Conservation (phyloP, 2,888 invertebrate genomes). For the Diarsia brunnea region DNA sequence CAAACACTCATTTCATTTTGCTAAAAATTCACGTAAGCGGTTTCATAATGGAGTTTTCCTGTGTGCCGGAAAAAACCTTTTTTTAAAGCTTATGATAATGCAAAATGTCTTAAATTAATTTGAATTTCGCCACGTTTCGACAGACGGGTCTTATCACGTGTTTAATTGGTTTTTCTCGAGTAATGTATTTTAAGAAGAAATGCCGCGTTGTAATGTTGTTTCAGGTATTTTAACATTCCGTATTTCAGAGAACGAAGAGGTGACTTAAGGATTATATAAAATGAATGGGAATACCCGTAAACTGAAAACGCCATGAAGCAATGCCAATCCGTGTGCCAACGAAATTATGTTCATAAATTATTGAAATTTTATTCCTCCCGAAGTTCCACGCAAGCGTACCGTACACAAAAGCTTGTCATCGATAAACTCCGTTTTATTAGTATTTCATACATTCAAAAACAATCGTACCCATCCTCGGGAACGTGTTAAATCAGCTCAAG, state of each 20-base stretch:
- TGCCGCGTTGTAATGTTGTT: slow-evolving; percentile 3
- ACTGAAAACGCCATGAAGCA: slow-evolving; percentile 48
- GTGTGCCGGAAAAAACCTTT: slow-evolving; percentile 70
- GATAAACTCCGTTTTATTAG: slow-evolving; percentile 68
- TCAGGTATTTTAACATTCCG: slow-evolving; percentile 27
- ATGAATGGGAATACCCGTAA: slow-evolving; percentile 39
- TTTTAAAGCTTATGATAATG: slow-evolving; percentile 75
- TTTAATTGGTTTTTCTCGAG: slow-evolving; percentile 60
- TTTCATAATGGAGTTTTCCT: slow-evolving; percentile 70
- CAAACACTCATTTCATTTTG: slow-evolving; percentile 67
- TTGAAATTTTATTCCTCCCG: slow-evolving; percentile 60
- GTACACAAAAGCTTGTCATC: slow-evolving; percentile 56
- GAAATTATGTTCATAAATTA: slow-evolving; percentile 60
- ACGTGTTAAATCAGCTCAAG: slow-evolving; percentile 83
- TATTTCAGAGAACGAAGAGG: slow-evolving; percentile 21
- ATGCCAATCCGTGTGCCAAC: slow-evolving; percentile 54
- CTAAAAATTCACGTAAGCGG: slow-evolving; percentile 71
- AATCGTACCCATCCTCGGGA: slow-evolving; percentile 71
- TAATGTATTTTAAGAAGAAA: slow-evolving; percentile 26
- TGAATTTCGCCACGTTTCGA: slow-evolving; percentile 70
- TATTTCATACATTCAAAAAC: slow-evolving; percentile 72
- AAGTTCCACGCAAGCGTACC: slow-evolving; percentile 58
- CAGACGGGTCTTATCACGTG: slow-evolving; percentile 58
- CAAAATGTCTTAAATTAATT: slow-evolving; percentile 72
- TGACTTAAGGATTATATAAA: slow-evolving; percentile 36